phyloP scores from a whole-genome alignment of 2,888 invertebrate genomes.

The Oxycera nigricornis region DNA sequence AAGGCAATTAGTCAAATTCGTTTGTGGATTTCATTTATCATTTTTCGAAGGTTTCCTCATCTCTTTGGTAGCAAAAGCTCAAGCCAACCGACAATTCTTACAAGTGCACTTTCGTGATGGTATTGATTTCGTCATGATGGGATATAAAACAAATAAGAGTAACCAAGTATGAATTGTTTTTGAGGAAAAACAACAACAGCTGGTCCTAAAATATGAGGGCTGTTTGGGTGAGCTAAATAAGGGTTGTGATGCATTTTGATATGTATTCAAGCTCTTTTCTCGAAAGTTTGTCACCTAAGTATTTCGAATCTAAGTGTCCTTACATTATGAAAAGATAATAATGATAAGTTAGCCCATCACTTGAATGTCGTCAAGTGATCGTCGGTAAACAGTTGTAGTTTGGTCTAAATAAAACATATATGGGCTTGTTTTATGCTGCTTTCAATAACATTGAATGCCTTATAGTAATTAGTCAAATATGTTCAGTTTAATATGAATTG shows the following conservation, averaged over 20 bases:
- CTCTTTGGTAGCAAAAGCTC: not conserved
- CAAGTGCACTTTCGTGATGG: not conserved
- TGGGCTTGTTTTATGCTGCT: too few species aligned
- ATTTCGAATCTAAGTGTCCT: too few species aligned
- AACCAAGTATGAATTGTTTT: conserved; percentile 13
- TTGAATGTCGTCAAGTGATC: too few species aligned
- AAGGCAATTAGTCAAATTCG: conserved; percentile 39
- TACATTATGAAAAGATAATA: too few species aligned
- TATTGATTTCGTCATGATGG: conserved; percentile 21
- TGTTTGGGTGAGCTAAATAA: too few species aligned
- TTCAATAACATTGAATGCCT: conserved; percentile 36
- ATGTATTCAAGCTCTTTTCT: too few species aligned
- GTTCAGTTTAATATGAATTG: conserved; percentile 34
- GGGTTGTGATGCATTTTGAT: too few species aligned
- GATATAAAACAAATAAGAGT: conserved; percentile 22
- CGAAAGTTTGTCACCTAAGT: too few species aligned
- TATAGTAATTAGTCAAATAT: conserved; percentile 33
- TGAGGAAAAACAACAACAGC: not conserved
- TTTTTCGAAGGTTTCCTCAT: conserved; percentile 35
- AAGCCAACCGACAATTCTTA: not conserved
- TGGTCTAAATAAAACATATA: too few species aligned
- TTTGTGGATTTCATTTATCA: conserved; percentile 31
- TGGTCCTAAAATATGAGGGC: too few species aligned
- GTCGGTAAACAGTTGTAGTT: too few species aligned
- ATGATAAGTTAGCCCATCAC: too few species aligned